Evolutionary conservation across 2,888 invertebrate genomes (phyloP).

Genomic region (Imbricaverruca yamaguchii): DNA sequence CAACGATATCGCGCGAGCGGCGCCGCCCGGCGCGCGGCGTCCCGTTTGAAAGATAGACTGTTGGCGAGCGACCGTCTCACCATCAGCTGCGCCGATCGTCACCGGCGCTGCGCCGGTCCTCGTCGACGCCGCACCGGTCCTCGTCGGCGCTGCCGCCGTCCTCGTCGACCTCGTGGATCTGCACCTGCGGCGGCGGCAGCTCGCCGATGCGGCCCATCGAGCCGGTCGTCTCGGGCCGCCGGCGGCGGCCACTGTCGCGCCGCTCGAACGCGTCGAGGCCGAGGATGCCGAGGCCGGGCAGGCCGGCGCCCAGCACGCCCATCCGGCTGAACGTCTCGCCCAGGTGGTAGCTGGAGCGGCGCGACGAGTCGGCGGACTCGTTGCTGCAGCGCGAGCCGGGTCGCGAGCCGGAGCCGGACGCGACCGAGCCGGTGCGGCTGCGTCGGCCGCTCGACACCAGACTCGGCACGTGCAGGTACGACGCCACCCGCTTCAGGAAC

Average conservation of each 20-base stretch:
- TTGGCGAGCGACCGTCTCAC: neutral
- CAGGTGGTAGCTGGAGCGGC: conserved; percentile 17
- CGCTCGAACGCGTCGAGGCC: conserved; percentile 10
- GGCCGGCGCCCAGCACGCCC: conserved; percentile 19
- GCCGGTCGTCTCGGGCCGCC: neutral
- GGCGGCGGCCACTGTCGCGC: conserved; percentile 3
- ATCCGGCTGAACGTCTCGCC: conserved; percentile 19
- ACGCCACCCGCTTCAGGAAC: conserved; percentile 22
- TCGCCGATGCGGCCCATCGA: neutral
- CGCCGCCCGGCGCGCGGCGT: neutral
- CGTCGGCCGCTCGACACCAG: conserved; percentile 3
- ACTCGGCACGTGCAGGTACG: conserved; percentile 17
- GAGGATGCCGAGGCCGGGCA: conserved; percentile 15
- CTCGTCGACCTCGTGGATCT: conserved; percentile 13
- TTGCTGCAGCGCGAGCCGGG: conserved; percentile 4
- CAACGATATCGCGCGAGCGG: neutral
- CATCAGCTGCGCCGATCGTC: neutral
- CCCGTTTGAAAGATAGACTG: neutral
- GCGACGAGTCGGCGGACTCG: conserved; percentile 2
- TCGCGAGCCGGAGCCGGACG: conserved; percentile 1
- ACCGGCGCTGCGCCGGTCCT: too few species aligned
- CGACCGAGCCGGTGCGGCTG: conserved; percentile 3
- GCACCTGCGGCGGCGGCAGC: conserved; percentile 17
- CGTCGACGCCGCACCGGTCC: too few species aligned
- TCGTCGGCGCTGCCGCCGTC: neutral